phyloP scores from a whole-genome alignment of 2,113 vertebrate genomes.

The Argyrosomus japonicus region DNA sequence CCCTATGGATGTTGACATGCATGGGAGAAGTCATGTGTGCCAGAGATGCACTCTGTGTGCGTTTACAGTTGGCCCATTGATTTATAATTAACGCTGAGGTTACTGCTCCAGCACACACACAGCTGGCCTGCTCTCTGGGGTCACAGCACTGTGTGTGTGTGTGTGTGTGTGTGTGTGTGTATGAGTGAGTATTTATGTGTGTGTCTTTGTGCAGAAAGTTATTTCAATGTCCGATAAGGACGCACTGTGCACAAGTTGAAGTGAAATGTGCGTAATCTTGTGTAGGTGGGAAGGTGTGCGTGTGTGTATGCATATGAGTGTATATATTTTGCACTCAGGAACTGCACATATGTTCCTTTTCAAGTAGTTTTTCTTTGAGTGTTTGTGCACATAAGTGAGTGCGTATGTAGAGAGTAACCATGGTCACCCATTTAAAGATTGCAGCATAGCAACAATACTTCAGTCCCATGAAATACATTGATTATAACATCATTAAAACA shows the following conservation, averaged over 20 bases:
- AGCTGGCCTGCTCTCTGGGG: slow-evolving; percentile 78
- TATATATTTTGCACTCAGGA: background rate
- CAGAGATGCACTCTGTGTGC: slow-evolving; percentile 73
- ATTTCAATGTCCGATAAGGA: slow-evolving; percentile 54
- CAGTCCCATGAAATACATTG: slow-evolving; percentile 48
- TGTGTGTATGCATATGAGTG: background rate
- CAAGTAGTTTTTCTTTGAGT: slow-evolving; percentile 36
- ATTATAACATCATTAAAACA: slow-evolving; percentile 8
- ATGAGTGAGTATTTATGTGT: background rate
- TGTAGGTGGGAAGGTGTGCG: background rate
- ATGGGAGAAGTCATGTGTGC: slow-evolving; percentile 74
- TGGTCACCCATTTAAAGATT: slow-evolving; percentile 54
- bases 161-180: background rate
- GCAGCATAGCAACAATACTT: slow-evolving; percentile 43
- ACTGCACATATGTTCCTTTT: slow-evolving; percentile 28
- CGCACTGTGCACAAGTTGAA: slow-evolving; percentile 1
- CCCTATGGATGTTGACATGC: slow-evolving; percentile 77
- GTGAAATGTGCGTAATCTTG: slow-evolving; percentile 15
- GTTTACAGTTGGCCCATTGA: slow-evolving; percentile 82
- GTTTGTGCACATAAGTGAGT: slow-evolving; percentile 41
- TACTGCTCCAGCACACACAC: slow-evolving; percentile 76
- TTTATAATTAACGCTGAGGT: slow-evolving; percentile 80
- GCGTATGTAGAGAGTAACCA: slow-evolving; percentile 38
- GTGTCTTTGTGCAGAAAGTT: slow-evolving; percentile 49
- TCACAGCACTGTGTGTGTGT: slow-evolving; percentile 54